phyloP scores from a whole-genome alignment of 2,113 vertebrate species.

The Hipposideros armiger region DNA sequence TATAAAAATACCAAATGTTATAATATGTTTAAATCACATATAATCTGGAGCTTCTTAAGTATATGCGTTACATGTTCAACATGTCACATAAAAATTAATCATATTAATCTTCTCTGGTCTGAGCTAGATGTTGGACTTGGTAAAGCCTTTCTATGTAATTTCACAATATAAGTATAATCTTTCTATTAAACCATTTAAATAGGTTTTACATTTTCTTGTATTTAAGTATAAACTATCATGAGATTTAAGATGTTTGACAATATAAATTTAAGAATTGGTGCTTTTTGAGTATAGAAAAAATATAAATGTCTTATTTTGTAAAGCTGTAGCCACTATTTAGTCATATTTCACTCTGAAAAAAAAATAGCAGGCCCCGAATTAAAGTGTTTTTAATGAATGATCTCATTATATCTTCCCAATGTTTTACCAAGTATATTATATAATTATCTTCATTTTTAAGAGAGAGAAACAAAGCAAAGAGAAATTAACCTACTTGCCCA shows the following conservation, averaged over 20 bases:
- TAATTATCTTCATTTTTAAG: constrained; percentile 39
- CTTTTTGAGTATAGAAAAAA: background rate
- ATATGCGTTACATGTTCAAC: background rate
- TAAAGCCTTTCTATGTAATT: background rate
- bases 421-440: background rate
- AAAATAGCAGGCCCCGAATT: background rate
- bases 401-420: background rate
- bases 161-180: background rate
- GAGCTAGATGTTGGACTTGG: background rate
- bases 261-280: background rate
- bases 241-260: background rate
- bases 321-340: background rate
- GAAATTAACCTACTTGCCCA: background rate
- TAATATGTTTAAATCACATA: constrained; percentile 55
- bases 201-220: background rate
- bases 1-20: background rate
- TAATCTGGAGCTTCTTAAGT: background rate
- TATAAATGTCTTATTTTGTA: constrained; percentile 20
- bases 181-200: constrained; percentile 12
- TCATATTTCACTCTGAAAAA: background rate
- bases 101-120: background rate
- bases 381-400: constrained; percentile 18
- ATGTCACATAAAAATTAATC: background rate
- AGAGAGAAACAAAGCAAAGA: background rate
- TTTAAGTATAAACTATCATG: background rate